Evolutionary conservation across 1,140 invertebrate species (phyloP).

Genomic region (Globodera rostochiensis): DNA sequence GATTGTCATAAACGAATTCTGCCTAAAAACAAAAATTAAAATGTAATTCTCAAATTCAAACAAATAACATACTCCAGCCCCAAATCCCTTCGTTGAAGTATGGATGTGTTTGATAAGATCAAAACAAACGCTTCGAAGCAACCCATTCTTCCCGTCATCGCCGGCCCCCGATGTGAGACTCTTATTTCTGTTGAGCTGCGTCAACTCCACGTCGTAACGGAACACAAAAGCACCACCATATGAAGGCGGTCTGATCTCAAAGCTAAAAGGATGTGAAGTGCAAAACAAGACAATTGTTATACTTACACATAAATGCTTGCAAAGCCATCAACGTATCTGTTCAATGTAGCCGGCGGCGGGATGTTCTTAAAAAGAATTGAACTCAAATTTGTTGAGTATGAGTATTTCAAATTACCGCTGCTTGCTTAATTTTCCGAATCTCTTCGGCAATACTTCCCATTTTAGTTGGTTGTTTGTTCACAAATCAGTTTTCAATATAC

Average conservation of each 20-base stretch:
- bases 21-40: constrained; percentile 7
- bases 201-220: constrained; percentile 18
- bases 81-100: constrained; percentile 6
- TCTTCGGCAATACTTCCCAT: too few species aligned
- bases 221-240: background rate
- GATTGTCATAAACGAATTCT: constrained; percentile 15
- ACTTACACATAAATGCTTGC: constrained; percentile 1
- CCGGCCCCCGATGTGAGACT: constrained; percentile 12
- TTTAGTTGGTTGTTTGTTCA: too few species aligned
- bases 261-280: background rate
- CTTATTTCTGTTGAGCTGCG: background rate
- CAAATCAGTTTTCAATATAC: too few species aligned
- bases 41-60: background rate
- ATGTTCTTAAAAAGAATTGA: background rate
- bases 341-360: constrained; percentile 3
- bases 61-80: background rate
- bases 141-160: constrained; percentile 28
- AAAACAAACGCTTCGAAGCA: constrained; percentile 2
- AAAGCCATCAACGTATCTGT: constrained; percentile 7
- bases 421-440: too few species aligned
- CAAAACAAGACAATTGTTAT: background rate
- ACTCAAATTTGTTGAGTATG: too few species aligned
- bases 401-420: too few species aligned
- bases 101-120: background rate
- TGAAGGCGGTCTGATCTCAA: background rate